Evolutionary conservation across 2,113 vertebrate genomes (phyloP).

Genomic region (Ellobius talpinus): DNA sequence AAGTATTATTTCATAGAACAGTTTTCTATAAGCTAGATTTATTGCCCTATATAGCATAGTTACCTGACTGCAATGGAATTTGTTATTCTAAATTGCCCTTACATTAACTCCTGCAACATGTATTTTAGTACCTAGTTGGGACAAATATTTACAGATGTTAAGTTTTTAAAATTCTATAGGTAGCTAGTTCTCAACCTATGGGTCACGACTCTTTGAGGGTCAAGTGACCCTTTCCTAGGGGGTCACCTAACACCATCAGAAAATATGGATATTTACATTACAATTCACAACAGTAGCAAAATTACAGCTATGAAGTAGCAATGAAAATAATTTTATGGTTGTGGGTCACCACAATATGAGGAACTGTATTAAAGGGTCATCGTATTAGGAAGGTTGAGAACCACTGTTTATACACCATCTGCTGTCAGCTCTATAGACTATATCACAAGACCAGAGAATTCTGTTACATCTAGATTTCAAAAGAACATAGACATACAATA

Average conservation of each 20-base stretch:
- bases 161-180: not conserved
- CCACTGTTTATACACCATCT: not conserved
- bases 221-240: not conserved
- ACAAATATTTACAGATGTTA: not conserved
- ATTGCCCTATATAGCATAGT: not conserved
- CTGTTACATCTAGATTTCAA: not conserved
- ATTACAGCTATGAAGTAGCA: not conserved
- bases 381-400: not conserved
- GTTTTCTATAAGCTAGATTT: not conserved
- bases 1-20: constrained; percentile 12
- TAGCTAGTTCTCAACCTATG: not conserved
- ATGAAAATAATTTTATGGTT: not conserved
- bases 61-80: not conserved
- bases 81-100: not conserved
- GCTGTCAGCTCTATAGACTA: not conserved
- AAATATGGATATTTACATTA: not conserved
- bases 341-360: not conserved
- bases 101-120: not conserved
- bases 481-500: not conserved
- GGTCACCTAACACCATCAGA: not conserved
- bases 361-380: no score
- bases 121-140: not conserved
- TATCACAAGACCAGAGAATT: constrained; percentile 48
- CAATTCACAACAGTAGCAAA: not conserved
- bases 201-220: not conserved